Percentiles rank a stretch among this genome's conserved stretches.
These are phyloP conservation scores for Cantharis lateralis DNA, from an alignment of 2,888 invertebrate species.

Conservation along the genomic window DNA sequence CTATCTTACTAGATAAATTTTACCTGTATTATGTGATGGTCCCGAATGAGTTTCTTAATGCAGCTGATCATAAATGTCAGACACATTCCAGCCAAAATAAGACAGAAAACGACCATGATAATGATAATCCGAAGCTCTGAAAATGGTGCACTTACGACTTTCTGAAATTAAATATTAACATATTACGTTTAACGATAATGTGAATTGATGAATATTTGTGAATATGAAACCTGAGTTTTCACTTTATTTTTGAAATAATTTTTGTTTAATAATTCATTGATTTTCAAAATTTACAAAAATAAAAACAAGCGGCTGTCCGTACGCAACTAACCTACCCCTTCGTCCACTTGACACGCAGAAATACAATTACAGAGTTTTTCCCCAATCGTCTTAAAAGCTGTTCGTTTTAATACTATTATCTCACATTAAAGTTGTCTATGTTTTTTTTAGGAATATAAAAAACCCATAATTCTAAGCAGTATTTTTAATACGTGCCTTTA, in stretches of 20 bases:
- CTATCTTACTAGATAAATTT: neutral
- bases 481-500: no score
- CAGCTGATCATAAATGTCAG: slow-evolving; percentile 89
- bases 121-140: slow-evolving; percentile 78
- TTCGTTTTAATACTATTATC: no score
- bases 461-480: no score
- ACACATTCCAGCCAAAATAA: slow-evolving; percentile 87
- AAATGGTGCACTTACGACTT: slow-evolving; percentile 47
- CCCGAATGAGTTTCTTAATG: slow-evolving; percentile 81
- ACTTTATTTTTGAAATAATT: no score
- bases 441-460: no score
- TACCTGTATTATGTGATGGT: slow-evolving; percentile 86
- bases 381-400: no score
- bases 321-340: neutral
- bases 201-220: no score
- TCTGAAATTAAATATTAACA: slow-evolving; percentile 43
- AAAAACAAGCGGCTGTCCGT: no score
- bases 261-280: no score
- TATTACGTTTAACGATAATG: neutral
- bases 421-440: no score
- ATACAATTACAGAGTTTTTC: neutral
- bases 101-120: slow-evolving; percentile 84
- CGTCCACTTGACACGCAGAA: neutral
- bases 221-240: no score
- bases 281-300: no score